Evolutionary conservation across 2,888 invertebrate genomes (phyloP).

Genomic region (Chromoteleia sp.): DNA sequence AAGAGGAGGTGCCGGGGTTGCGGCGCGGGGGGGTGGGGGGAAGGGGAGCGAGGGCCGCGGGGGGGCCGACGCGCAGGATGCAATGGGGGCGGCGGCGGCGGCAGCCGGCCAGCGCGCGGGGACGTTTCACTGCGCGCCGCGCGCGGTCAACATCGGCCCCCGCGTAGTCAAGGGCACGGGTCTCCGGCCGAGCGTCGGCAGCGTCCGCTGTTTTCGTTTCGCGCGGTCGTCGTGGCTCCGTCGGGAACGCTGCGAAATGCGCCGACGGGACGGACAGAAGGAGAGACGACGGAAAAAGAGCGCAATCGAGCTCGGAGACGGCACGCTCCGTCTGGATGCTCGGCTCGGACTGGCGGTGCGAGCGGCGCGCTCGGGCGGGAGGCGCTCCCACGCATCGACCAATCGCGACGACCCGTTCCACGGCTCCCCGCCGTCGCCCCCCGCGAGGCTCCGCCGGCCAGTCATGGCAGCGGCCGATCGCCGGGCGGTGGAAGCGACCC

Average conservation of each 20-base stretch:
- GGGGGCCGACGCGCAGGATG: conserved; percentile 73
- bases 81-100: conserved; percentile 73
- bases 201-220: conserved; percentile 3
- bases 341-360: conserved; percentile 81
- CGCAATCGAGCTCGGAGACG: conserved; percentile 40
- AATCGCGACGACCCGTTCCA: conserved; percentile 79
- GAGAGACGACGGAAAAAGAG: conserved; percentile 12
- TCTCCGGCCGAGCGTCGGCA: background rate
- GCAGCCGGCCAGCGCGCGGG: conserved; percentile 80
- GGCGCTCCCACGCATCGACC: conserved; percentile 84
- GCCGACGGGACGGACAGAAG: conserved; percentile 8
- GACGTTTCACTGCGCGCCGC: conserved; percentile 49
- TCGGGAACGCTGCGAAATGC: conserved; percentile 7
- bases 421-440: conserved; percentile 67
- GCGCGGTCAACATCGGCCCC: conserved; percentile 43
- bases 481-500: conserved; percentile 68
- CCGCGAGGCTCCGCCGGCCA: conserved; percentile 74
- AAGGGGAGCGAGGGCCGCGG: conserved; percentile 70
- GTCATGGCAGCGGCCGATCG: conserved; percentile 80
- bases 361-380: conserved; percentile 78
- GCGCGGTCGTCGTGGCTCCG: background rate
- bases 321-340: conserved; percentile 80
- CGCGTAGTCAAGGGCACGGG: background rate
- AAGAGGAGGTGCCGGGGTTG: no score
- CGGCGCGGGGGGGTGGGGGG: no score